These are phyloP conservation scores for Whitmania pigra DNA, from an alignment of 1,140 invertebrate genomes.

Conservation along the genomic window DNA sequence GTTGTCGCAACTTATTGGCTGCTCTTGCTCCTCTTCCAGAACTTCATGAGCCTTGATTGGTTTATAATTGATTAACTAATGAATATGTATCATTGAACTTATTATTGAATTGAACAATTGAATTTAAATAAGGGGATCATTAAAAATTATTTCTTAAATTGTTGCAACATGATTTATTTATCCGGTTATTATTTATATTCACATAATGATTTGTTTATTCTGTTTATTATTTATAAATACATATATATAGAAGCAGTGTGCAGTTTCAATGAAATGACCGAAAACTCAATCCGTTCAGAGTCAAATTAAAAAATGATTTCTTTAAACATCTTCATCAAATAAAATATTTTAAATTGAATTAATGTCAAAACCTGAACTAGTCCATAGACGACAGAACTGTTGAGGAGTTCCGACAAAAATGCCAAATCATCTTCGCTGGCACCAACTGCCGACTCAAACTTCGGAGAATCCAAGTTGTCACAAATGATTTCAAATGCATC, in stretches of 20 bases:
- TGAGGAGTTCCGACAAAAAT: conserved; percentile 10
- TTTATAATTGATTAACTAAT: neutral
- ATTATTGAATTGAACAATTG: neutral
- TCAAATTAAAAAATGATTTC: neutral
- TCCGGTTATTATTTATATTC: no score
- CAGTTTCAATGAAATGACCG: neutral
- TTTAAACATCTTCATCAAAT: neutral
- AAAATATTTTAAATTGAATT: neutral
- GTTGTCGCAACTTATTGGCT: conserved; percentile 17
- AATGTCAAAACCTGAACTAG: conserved; percentile 8
- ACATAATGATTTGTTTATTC: no score
- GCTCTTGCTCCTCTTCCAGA: conserved; percentile 4
- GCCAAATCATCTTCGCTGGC: conserved; percentile 14
- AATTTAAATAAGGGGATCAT: neutral
- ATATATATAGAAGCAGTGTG: neutral
- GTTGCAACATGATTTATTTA: neutral
- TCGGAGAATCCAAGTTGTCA: conserved; percentile 13
- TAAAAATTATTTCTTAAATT: neutral
- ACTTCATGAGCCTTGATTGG: conserved; percentile 13
- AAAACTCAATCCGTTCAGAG: no score
- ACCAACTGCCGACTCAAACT: neutral
- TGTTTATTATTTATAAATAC: no score
- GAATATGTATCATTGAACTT: neutral
- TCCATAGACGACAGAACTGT: neutral
- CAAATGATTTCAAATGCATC: conserved; percentile 14